Base-by-base conservation (phyloP, 2,797 vertebrate genomes). In the Lacerta bilineata region DNA sequence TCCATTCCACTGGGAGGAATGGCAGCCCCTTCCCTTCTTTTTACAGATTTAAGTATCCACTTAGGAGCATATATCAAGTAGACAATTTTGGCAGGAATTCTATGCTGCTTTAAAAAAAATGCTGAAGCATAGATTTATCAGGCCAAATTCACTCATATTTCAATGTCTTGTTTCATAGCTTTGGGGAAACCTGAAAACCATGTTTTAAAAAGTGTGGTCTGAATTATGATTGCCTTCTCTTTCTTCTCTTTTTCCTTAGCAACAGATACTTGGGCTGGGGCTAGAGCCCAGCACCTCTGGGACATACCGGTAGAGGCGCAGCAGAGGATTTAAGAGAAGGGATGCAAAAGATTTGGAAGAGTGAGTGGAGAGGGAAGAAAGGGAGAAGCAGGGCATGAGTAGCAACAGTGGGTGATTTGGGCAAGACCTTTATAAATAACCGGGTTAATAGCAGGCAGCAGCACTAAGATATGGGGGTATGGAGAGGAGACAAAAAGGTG, bases 41-140 rank as follows among this genome's bases (percentile, higher is more conserved):
- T 69, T 86, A 41, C 61, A 84, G 68, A 72, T 78, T 89, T 82
- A 80, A 71, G 46, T 25, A 90, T 8, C 43, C 20, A 41, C 69
- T 89, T 87, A 91, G 89, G 59, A 91, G 74, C 86, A 94, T 87
- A 84, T 85, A 86, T 91, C 85, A 93, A 75, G 27, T 61, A 8
- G 90, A 91, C 0, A 89, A 94, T 88, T 88, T 95, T 93, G 94
- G 92, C 93, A 69, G 4, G 78, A 89, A 83, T 89, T 90, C 92
- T 80, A 83, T 81, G 84, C 85, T 85, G 90, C 84, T 87, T 41
- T 90, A 50, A 86, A 64, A 64, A 85, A 64, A 95, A n/a, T 89
- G 94, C 93, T 95, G 93, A 96, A 87, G 87, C 86, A 92, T 91
- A 90, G 72, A 85, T 95, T 95, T 95, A 77, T 36, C 39, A 80